phyloP scores from a whole-genome alignment of 2,797 vertebrate genomes.

The Vireo griseus region DNA sequence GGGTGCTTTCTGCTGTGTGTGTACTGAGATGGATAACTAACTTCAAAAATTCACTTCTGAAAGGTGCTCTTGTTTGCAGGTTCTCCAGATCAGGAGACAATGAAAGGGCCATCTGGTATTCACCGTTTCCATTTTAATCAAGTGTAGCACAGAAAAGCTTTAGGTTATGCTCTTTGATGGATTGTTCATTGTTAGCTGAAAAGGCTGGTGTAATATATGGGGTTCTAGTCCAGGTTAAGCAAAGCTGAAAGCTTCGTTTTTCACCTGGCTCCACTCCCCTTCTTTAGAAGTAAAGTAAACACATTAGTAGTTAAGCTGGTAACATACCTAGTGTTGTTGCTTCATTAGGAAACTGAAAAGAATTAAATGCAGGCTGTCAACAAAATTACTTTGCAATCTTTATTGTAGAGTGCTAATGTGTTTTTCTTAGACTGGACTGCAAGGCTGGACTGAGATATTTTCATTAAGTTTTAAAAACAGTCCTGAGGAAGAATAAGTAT shows the following conservation, averaged over 20 bases:
- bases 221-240: not conserved
- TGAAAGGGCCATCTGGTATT: not conserved
- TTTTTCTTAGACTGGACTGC: not conserved
- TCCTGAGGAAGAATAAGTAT: not conserved
- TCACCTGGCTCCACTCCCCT: not conserved
- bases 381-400: not conserved
- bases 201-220: not conserved
- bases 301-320: not conserved
- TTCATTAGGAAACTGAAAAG: not conserved
- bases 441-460: not conserved
- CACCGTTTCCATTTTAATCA: not conserved
- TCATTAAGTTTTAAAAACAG: not conserved
- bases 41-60: not conserved
- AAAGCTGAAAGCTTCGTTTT: constrained; percentile 10
- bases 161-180: constrained; percentile 2
- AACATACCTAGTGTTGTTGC: not conserved
- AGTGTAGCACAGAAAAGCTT: not conserved
- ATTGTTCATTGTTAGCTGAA: constrained; percentile 20
- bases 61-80: not conserved
- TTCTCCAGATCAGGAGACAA: not conserved
- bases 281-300: constrained; percentile 23
- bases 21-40: not conserved
- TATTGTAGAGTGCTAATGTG: not conserved
- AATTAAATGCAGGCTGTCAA: not conserved
- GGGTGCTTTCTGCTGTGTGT: not conserved